Evolutionary conservation across 1,140 invertebrate genomes (phyloP), one percentile per base, ranked within the genome.

Genomic region (Nymphalis io): DNA sequence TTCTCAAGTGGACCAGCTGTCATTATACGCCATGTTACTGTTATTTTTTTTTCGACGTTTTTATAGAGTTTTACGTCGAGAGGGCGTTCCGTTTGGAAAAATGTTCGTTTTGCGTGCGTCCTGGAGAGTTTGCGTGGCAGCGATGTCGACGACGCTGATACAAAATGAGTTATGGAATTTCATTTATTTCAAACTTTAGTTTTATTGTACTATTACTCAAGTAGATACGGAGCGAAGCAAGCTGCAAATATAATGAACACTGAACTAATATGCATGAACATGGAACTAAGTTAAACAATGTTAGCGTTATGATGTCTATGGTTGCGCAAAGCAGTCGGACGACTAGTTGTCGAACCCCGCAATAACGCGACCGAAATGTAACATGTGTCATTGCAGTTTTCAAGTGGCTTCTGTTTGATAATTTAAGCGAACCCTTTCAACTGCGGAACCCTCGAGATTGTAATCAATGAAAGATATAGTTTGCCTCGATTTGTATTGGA

Each of bases 1-100:
- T 92, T 91, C 88, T 90, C 88, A 92, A 92, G 91, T 92, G 91
- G 89, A 89, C 91, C 91, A 92, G 91, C 91, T 92, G 91, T 92
- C 91, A 92, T 92, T 92, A 92, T 92, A 88, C 88, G 89, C 89
- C 87, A 92, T 92, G 91, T 90, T 92, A 92, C 90, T 89, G 89
- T 92, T 91, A 87, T 91, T 92, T 89, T 55, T 33, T 91, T 92
- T 91, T 92, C 85, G 89, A 88, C 90, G 88, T 89, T 91, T 90
- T 91, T 86, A 91, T 91, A 90, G 87, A 91, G 88, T 91, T 91
- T 91, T 89, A 81, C 87, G 84, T 88, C 75, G 83, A 86, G 84
- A 89, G 86, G 88, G 89, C 84, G 88, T 88, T 87, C 83, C 85
- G 85, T 89, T 88, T 82, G 83, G 88, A 89, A 91, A 90, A 90